Evolutionary conservation across 2,113 vertebrate species (phyloP).

Genomic region (Dissostichus mawsoni): DNA sequence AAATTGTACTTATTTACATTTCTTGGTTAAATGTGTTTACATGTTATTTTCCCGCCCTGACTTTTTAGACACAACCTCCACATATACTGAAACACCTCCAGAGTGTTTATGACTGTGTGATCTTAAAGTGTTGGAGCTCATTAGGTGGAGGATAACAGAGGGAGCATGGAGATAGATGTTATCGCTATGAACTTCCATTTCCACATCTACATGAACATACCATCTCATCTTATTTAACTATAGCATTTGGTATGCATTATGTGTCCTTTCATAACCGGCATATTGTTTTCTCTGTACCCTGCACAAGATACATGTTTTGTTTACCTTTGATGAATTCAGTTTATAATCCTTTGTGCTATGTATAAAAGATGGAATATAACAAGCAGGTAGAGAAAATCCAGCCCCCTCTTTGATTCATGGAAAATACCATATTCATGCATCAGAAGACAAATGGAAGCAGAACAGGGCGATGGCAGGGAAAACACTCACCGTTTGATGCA

Average conservation of each 20-base stretch:
- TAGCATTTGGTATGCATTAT: neutral
- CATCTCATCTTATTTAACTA: neutral
- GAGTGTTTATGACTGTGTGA: too few relatives aligned
- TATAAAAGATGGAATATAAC: neutral
- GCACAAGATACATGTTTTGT: neutral
- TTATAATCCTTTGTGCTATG: neutral
- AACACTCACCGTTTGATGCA: constrained; percentile 93
- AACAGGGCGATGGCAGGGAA: constrained; percentile 6
- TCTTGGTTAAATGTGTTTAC: too few relatives aligned
- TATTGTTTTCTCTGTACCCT: neutral
- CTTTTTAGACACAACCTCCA: too few relatives aligned
- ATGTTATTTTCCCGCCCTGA: too few relatives aligned
- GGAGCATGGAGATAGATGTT: too few relatives aligned
- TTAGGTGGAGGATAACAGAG: too few relatives aligned
- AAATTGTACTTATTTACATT: too few relatives aligned
- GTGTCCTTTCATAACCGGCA: neutral
- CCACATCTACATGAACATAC: neutral
- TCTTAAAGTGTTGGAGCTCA: too few relatives aligned
- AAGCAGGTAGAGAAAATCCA: constrained; percentile 18
- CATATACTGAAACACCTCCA: too few relatives aligned
- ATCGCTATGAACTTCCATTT: neutral
- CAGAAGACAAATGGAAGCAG: constrained; percentile 39
- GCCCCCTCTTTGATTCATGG: constrained; percentile 15
- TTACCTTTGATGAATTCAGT: neutral
- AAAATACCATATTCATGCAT: constrained; percentile 44